Base-by-base conservation (phyloP, 2,113 vertebrate species). In the Notothenia coriiceps region DNA sequence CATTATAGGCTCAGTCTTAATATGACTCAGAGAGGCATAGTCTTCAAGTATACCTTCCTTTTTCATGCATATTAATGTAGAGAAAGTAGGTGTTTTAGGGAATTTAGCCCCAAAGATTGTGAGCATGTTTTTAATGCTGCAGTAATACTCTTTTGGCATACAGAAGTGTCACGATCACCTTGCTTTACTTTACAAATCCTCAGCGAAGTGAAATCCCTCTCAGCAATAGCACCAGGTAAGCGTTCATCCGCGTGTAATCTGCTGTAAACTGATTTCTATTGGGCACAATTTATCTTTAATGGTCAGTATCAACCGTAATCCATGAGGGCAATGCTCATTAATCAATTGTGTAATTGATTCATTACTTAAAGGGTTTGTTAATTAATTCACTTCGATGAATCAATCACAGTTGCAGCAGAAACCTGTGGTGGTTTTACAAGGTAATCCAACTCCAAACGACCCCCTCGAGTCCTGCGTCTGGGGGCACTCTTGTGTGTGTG, bases 271-370 rank as follows among this genome's bases (percentile, higher is more conserved):
- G 60, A 62, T 86, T 85, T 66, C 70, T 89, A 89, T 88, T 82
- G 78, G 77, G 78, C 79, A 35, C 55, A 74, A 77, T 87, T 83
- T 85, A 84, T 88, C 72, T 84, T 80, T 87, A 92, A 92, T 86
- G 86, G 77, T 83, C 83, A 83, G 72, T 82, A 91, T 92, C 88
- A 85, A 63, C 86, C 63, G 73, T 65, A 85, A 86, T 88, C 87
- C 81, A 80, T 89, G 77, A 77, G 83, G 79, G 77, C 66, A 93
- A 61, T 11, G 33, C 15, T 40, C 59, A 43, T 61, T 43, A 12
- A 61, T 93, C 91, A 92, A 86, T 91, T 40, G 18, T 74, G 47
- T 89, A 92, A 93, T 89, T 90, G 88, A 94, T 89, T 92, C 69
- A 86, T 92, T 88, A 92, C 82, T 84, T 86, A 89, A 88, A 86